These are phyloP conservation scores for Sciurus vulgaris DNA, from an alignment of 2,797 vertebrate species.

Conservation along the genomic window DNA sequence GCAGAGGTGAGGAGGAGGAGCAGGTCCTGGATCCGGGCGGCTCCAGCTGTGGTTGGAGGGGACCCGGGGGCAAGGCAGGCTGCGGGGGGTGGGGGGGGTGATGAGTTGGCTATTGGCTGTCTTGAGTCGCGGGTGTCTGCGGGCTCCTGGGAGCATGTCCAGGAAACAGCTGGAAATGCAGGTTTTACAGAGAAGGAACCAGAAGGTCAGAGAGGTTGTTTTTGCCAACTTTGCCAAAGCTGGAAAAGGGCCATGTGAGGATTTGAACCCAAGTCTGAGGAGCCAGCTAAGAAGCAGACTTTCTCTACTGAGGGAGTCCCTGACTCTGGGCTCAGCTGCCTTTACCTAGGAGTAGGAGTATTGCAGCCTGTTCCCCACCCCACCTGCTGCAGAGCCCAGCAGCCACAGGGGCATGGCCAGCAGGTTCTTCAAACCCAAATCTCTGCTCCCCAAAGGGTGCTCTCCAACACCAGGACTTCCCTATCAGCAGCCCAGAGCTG, in stretches of 20 bases:
- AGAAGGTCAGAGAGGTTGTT: slow-evolving; percentile 37
- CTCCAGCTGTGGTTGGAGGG: not conserved
- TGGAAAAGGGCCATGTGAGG: not conserved
- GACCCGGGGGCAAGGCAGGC: not conserved
- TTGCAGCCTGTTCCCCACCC: too few species aligned
- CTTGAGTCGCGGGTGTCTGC: not conserved
- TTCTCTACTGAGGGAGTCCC: not conserved
- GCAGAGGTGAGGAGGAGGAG: not conserved
- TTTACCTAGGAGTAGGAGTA: not conserved
- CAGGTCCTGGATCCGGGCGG: not conserved
- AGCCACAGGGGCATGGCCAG: not conserved
- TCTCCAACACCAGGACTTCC: not conserved
- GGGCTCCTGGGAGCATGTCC: slow-evolving; percentile 54
- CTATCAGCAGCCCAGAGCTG: not conserved
- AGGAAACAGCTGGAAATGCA: slow-evolving; percentile 40
- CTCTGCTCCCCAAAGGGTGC: not conserved
- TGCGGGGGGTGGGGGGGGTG: not conserved
- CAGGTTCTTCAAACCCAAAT: not conserved
- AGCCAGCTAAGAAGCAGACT: not conserved
- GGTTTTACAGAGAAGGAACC: slow-evolving; percentile 35
- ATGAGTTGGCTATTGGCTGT: not conserved
- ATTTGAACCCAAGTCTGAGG: not conserved
- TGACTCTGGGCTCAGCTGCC: not conserved
- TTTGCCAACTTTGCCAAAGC: not conserved
- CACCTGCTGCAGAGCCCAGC: not conserved